phyloP scores from a whole-genome alignment of 2,888 invertebrate species.

The Acanthosoma haemorrhoidale region DNA sequence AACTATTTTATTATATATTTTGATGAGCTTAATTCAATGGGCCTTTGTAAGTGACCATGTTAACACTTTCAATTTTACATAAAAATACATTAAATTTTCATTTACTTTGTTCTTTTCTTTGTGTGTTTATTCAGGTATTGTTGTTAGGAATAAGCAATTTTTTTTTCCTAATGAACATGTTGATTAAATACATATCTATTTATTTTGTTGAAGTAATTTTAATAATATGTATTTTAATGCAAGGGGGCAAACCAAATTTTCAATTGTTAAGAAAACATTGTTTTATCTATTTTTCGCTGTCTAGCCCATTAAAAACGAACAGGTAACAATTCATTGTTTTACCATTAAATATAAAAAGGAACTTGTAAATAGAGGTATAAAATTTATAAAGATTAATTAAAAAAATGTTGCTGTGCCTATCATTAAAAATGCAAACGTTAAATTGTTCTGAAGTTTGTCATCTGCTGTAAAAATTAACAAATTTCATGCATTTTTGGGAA shows the following conservation, averaged over 20 bases:
- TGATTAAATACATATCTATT: too few relatives aligned
- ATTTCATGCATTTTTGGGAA: slow-evolving; percentile 18
- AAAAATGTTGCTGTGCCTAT: neutral
- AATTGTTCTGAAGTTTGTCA: neutral
- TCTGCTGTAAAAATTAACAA: neutral
- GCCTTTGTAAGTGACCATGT: neutral
- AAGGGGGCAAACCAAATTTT: too few relatives aligned
- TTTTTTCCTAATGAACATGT: too few relatives aligned
- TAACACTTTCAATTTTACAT: too few relatives aligned
- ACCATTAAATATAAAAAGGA: neutral
- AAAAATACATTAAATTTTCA: too few relatives aligned
- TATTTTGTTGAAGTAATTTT: too few relatives aligned
- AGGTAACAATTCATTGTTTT: neutral
- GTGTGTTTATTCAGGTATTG: too few relatives aligned
- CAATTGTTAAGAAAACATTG: too few relatives aligned
- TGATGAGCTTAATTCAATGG: neutral
- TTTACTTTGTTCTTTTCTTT: too few relatives aligned
- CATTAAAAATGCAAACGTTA: neutral
- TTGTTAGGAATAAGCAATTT: too few relatives aligned
- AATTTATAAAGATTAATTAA: neutral
- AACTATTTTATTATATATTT: neutral
- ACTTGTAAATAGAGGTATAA: neutral
- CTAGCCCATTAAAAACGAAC: neutral
- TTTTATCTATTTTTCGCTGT: too few relatives aligned
- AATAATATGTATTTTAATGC: too few relatives aligned